Evolutionary conservation across 1,140 invertebrate genomes (phyloP).

Genomic region (Drosophila parvula): DNA sequence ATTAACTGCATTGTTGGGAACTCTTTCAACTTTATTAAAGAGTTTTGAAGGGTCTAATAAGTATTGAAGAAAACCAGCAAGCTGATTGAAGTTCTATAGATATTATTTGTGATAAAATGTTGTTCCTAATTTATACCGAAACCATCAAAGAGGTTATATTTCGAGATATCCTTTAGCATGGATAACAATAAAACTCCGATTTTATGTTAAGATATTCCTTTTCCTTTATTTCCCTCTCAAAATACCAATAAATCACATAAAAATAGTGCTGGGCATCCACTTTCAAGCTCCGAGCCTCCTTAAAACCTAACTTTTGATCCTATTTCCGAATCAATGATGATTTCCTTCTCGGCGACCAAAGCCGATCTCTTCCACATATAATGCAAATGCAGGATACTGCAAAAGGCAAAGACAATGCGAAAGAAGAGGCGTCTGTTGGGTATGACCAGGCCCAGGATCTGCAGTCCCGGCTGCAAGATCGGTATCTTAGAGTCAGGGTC

Average conservation of each 20-base stretch:
- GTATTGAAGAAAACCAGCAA: too few relatives aligned
- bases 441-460: constrained; percentile 46
- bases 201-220: not conserved
- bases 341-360: constrained; percentile 37
- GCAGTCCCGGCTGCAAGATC: constrained; percentile 30
- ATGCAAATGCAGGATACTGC: constrained; percentile 39
- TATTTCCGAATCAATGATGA: constrained; percentile 31
- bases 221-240: not conserved
- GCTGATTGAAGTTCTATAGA: too few relatives aligned
- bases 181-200: too few relatives aligned
- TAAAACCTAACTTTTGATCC: not conserved
- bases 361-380: constrained; percentile 46
- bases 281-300: not conserved
- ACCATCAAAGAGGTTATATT: too few relatives aligned
- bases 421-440: constrained; percentile 51
- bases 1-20: too few relatives aligned
- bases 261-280: too few relatives aligned
- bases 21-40: too few relatives aligned
- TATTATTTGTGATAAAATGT: too few relatives aligned
- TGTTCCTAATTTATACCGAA: too few relatives aligned
- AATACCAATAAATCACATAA: not conserved
- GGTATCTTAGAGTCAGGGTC: constrained; percentile 7
- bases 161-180: too few relatives aligned
- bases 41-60: too few relatives aligned
- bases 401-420: constrained; percentile 49